Base-by-base conservation (phyloP, 2,888 invertebrate genomes). In the Acrobasis suavella region DNA sequence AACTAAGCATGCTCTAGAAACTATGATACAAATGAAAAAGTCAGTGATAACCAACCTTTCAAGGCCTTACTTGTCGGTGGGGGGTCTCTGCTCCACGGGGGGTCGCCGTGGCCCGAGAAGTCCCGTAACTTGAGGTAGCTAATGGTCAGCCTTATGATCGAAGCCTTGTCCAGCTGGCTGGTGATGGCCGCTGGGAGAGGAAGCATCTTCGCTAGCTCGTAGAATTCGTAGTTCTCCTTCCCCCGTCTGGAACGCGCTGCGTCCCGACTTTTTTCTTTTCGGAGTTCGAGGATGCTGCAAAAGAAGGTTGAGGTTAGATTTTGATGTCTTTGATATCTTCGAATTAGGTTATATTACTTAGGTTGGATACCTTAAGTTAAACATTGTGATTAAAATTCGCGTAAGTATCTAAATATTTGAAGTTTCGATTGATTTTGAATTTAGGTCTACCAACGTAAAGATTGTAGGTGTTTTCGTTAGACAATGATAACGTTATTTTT, bases 191-290 rank as follows among this genome's bases (percentile, higher is more conserved):
- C 96, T 17, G 96, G 97, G 71, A 96, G 94, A 38, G 97, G 98
- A 87, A 96, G 94, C 98, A 96, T 98, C 94, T 97, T 98, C 69
- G 98, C 98, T 84, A 98, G 93, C 93, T 98, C 98, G 90, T 98
- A 98, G 93, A 98, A 98, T 93, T 98, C 98, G 86, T 96, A 97
- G 93, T 98, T 98, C 87, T 98, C 98, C 81, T 98, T 98, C 66
- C 98, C 98, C 50, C 98, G 94, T 61, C 98, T 93, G 12, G 97
- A 97, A 67, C 98, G 93, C 8, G 98, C 98, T 52, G 98, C 98
- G 85, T 98, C 98, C 76, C 98, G 92, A 72, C 97, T 97, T 87
- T 98, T 98, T 89, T 98, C 98, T 93, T 98, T 98, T 70, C 98
- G 95, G 67, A 98, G 93, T 89, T 98, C 98, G 89, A 98, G 94